phyloP scores from a whole-genome alignment of 1,140 invertebrate species.

The Megalopta genalis region DNA sequence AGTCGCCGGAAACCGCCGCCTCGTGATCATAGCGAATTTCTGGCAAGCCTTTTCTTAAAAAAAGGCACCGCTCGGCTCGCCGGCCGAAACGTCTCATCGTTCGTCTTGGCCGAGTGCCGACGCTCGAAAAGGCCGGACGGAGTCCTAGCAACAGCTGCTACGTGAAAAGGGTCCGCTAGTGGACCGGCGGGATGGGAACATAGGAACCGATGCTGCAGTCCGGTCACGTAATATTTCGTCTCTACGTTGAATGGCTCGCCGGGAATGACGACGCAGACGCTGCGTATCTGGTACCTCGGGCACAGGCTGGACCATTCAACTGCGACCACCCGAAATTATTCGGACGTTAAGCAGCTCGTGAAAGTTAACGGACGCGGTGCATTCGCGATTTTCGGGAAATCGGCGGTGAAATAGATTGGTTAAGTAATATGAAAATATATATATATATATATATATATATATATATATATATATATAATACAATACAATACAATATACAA shows the following conservation, averaged over 20 bases:
- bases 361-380: too few relatives aligned
- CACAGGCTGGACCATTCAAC: too few relatives aligned
- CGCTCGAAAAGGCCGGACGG: constrained; percentile 5
- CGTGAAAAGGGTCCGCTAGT: constrained; percentile 19
- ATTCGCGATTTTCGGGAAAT: too few relatives aligned
- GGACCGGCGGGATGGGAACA: neutral
- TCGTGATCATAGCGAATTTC: neutral
- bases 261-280: neutral
- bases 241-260: neutral
- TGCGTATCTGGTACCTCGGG: neutral
- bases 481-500: too few relatives aligned
- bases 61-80: neutral
- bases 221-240: constrained; percentile 43
- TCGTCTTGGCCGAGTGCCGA: constrained; percentile 29
- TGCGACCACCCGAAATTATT: too few relatives aligned
- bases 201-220: constrained; percentile 9
- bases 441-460: too few relatives aligned
- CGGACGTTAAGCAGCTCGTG: too few relatives aligned
- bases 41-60: neutral
- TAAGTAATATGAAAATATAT: too few relatives aligned
- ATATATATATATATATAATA: too few relatives aligned
- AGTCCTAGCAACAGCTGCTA: constrained; percentile 36
- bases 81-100: constrained; percentile 12
- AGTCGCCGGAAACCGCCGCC: neutral
- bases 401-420: too few relatives aligned